These are phyloP conservation scores for Zosterops borbonicus DNA, from an alignment of 2,113 vertebrate genomes.

Conservation along the genomic window DNA sequence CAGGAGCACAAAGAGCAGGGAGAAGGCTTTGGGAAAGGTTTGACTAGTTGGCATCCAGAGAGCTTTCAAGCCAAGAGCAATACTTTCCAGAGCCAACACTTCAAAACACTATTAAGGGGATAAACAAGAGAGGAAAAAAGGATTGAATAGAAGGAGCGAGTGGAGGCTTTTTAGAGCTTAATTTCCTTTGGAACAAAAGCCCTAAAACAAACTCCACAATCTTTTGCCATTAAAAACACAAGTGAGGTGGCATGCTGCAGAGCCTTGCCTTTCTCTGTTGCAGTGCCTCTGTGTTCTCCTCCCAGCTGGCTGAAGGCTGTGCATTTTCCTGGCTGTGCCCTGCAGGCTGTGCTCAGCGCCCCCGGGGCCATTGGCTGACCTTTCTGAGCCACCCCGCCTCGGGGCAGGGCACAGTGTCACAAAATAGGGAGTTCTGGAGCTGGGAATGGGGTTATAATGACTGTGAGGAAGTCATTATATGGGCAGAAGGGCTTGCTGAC, in stretches of 20 bases:
- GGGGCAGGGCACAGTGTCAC: neutral
- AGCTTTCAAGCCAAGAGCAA: neutral
- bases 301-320: neutral
- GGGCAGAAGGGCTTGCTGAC: neutral
- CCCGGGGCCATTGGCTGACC: neutral
- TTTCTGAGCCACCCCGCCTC: neutral
- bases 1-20: neutral
- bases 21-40: neutral
- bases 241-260: neutral
- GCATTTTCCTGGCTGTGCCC: neutral
- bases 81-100: neutral
- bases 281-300: neutral
- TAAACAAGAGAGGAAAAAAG: neutral
- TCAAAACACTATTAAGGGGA: neutral
- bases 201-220: conserved; percentile 8
- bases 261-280: neutral
- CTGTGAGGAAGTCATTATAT: neutral
- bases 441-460: neutral
- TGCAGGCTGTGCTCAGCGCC: neutral
- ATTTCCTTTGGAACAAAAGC: conserved; percentile 24
- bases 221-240: neutral
- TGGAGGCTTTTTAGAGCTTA: neutral
- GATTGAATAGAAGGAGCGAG: neutral
- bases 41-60: neutral
- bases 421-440: neutral